A percentile compares a stretch with the other conserved stretches of the same genome.
These are phyloP conservation scores for Stenodema calcarata DNA, from an alignment of 2,888 invertebrate species.

Conservation along the genomic window DNA sequence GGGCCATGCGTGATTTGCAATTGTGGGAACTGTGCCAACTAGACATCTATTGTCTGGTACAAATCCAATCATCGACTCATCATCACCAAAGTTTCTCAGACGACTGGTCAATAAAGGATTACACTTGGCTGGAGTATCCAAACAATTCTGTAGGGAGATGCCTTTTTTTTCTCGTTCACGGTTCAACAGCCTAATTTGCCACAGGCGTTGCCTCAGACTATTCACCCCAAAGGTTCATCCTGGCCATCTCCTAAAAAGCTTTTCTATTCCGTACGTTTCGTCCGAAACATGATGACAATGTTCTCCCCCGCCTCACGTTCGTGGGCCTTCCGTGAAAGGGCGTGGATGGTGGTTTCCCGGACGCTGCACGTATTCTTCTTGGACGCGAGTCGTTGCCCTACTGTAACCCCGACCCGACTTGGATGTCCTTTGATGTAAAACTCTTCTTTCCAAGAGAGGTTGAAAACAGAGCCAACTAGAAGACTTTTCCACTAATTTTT, in stretches of 20 bases:
- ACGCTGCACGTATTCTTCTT: neutral
- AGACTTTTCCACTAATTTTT: no score
- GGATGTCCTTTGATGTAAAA: no score
- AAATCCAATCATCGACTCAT: neutral
- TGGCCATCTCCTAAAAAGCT: neutral
- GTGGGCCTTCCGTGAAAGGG: neutral
- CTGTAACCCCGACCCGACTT: neutral
- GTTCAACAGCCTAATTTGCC: slow-evolving; percentile 19
- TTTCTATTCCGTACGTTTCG: neutral
- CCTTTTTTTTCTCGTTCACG: neutral
- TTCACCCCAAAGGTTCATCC: neutral
- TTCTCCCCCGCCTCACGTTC: neutral
- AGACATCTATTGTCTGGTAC: neutral
- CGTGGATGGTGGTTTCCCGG: neutral
- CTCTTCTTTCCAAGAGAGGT: no score
- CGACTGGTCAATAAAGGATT: neutral
- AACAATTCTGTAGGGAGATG: neutral
- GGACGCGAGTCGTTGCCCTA: neutral
- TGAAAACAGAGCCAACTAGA: no score
- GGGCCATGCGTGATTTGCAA: no score
- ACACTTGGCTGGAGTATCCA: neutral
- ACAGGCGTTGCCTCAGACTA: slow-evolving; percentile 1
- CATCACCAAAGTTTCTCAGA: neutral
- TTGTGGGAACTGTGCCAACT: neutral
- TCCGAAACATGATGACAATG: slow-evolving; percentile 8